phyloP scores from a whole-genome alignment of 2,888 invertebrate species.

The Tridacna gigas region DNA sequence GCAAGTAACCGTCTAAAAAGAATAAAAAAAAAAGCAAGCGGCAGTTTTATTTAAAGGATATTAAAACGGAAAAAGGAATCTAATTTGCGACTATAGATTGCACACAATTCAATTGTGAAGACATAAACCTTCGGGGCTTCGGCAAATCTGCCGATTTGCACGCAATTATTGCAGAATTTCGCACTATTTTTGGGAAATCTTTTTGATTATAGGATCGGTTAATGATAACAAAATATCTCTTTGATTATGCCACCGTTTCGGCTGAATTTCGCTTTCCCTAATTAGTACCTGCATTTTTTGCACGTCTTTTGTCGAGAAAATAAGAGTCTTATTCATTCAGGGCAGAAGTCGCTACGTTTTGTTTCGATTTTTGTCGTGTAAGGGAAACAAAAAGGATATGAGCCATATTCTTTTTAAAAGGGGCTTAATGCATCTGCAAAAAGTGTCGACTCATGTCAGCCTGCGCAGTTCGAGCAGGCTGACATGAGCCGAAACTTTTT shows the following conservation, averaged over 20 bases:
- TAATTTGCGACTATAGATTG: slow-evolving; percentile 22
- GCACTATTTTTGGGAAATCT: slow-evolving; percentile 12
- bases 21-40: background rate
- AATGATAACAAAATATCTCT: slow-evolving; percentile 10
- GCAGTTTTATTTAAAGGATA: background rate
- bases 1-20: background rate
- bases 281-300: background rate
- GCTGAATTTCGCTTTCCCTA: background rate
- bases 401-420: too few species aligned
- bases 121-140: slow-evolving; percentile 9
- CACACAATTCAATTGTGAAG: slow-evolving; percentile 18
- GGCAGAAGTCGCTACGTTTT: too few species aligned
- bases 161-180: slow-evolving; percentile 24
- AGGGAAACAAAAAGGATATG: too few species aligned
- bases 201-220: slow-evolving; percentile 9
- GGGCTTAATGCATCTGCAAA: too few species aligned
- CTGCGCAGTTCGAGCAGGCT: too few species aligned
- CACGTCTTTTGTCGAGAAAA: too few species aligned
- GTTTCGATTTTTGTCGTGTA: too few species aligned
- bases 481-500: too few species aligned
- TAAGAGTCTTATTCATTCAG: too few species aligned
- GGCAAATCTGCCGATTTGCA: slow-evolving; percentile 10
- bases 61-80: background rate
- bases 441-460: too few species aligned
- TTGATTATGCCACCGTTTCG: slow-evolving; percentile 14